Percentiles rank a stretch among this genome's conserved stretches.
Evolutionary conservation across 35 echinoderm and acorn worm species (phyloP).

Genomic region (Diadema setosum): DNA sequence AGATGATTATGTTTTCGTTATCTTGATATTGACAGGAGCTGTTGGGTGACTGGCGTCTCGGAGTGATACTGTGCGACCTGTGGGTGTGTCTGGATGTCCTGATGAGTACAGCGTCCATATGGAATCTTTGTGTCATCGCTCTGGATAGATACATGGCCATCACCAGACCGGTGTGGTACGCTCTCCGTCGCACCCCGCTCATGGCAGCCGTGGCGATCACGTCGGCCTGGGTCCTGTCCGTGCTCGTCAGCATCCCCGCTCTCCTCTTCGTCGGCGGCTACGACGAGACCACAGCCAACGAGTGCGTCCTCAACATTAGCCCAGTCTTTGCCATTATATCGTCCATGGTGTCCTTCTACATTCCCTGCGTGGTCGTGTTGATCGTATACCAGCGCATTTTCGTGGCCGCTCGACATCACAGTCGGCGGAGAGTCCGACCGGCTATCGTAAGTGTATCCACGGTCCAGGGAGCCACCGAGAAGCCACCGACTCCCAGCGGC

Average conservation of each 20-base stretch:
- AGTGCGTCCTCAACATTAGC: not conserved
- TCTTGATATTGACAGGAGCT: not conserved
- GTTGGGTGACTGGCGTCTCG: slow-evolving; percentile 42
- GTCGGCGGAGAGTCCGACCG: slow-evolving; percentile 8
- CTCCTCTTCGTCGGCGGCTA: slow-evolving; percentile 30
- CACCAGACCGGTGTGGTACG: slow-evolving; percentile 67
- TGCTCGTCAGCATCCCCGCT: slow-evolving; percentile 30
- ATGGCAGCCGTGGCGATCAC: slow-evolving; percentile 50
- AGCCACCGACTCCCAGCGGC: not conserved
- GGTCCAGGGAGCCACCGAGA: not conserved
- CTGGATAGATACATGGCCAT: slow-evolving; percentile 76
- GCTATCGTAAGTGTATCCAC: not conserved
- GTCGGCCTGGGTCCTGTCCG: slow-evolving; percentile 45
- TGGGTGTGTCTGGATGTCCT: slow-evolving; percentile 68
- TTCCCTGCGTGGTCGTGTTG: slow-evolving; percentile 48
- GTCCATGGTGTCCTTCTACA: slow-evolving; percentile 50
- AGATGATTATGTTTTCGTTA: no score
- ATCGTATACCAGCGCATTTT: slow-evolving; percentile 57
- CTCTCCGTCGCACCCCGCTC: slow-evolving; percentile 39
- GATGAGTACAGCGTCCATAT: slow-evolving; percentile 67
- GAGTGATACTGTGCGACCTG: slow-evolving; percentile 33
- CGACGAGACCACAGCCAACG: not conserved
- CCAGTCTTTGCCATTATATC: slow-evolving; percentile 27
- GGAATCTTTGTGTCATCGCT: slow-evolving; percentile 69
- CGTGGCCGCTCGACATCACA: slow-evolving; percentile 28